phyloP scores from a whole-genome alignment of 2,888 invertebrate genomes.

The Eudemis profundana region DNA sequence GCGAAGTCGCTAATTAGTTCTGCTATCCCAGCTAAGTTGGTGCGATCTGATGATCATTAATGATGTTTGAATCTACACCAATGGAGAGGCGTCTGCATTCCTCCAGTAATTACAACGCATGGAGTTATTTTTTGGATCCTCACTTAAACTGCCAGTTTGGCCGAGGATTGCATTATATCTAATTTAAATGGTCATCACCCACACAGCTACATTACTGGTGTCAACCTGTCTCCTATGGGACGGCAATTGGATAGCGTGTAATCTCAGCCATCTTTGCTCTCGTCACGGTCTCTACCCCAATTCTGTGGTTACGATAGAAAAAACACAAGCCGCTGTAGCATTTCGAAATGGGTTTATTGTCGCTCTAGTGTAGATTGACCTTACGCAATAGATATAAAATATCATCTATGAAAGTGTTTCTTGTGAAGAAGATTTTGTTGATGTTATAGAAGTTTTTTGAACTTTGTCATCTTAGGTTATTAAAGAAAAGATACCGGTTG shows the following conservation, averaged over 20 bases:
- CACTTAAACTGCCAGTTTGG: no score
- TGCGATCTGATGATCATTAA: no score
- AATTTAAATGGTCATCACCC: no score
- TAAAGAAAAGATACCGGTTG: neutral
- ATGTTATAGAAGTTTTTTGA: no score
- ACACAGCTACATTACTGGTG: constrained; percentile 4
- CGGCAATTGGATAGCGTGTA: constrained; percentile 60
- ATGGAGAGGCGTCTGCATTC: no score
- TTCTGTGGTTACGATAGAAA: constrained; percentile 61
- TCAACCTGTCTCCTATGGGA: constrained; percentile 41
- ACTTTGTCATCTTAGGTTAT: constrained; percentile 2
- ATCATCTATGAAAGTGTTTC: constrained; percentile 12
- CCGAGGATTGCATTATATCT: no score
- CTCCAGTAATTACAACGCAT: no score
- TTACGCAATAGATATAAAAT: constrained; percentile 36
- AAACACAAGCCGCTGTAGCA: constrained; percentile 57
- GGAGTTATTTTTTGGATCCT: no score
- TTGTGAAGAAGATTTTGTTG: no score
- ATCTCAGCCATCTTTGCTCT: constrained; percentile 60
- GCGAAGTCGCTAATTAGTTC: no score
- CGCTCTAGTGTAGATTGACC: constrained; percentile 14
- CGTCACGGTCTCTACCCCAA: constrained; percentile 66
- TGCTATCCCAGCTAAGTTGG: no score
- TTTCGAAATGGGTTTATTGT: constrained; percentile 52
- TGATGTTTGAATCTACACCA: no score